A percentile compares a stretch with the other conserved stretches of the same genome.
phyloP scores from a whole-genome alignment of 2,113 vertebrate genomes.

The Rhodinocichla rosea region DNA sequence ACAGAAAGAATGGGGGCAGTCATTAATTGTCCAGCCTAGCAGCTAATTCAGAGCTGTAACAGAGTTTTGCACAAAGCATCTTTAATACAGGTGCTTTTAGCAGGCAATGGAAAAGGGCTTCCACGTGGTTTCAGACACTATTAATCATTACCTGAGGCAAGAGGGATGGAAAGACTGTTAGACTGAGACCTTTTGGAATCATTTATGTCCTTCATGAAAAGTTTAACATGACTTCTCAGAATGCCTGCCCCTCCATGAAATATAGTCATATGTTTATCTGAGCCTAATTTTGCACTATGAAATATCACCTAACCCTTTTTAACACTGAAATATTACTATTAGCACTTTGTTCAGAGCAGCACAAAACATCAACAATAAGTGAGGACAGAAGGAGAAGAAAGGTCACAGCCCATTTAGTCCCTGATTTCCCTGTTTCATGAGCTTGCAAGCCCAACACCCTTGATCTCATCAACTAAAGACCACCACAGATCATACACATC shows the following conservation, averaged over 20 bases:
- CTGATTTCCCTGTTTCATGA: not conserved
- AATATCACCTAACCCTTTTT: not conserved
- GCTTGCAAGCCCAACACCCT: not conserved
- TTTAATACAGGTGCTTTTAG: not conserved
- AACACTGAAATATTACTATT: not conserved
- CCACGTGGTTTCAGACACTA: fast-evolving
- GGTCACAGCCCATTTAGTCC: not conserved
- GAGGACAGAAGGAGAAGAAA: not conserved
- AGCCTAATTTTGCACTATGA: not conserved
- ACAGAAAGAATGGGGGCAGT: fast-evolving
- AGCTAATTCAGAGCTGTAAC: not conserved
- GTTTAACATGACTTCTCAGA: not conserved
- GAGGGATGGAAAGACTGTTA: not conserved
- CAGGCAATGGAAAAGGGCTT: not conserved
- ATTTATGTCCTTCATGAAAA: not conserved
- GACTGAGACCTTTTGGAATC: not conserved
- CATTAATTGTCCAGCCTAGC: not conserved
- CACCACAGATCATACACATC: fast-evolving
- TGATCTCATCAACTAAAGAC: not conserved
- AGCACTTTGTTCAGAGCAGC: not conserved
- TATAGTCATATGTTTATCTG: not conserved
- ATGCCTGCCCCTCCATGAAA: not conserved
- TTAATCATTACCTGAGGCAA: not conserved
- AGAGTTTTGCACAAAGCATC: fast-evolving
- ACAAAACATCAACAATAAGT: not conserved